Base-by-base conservation (phyloP, 92 coral and sea anemone genomes). In the Pocillopora meandrina region DNA sequence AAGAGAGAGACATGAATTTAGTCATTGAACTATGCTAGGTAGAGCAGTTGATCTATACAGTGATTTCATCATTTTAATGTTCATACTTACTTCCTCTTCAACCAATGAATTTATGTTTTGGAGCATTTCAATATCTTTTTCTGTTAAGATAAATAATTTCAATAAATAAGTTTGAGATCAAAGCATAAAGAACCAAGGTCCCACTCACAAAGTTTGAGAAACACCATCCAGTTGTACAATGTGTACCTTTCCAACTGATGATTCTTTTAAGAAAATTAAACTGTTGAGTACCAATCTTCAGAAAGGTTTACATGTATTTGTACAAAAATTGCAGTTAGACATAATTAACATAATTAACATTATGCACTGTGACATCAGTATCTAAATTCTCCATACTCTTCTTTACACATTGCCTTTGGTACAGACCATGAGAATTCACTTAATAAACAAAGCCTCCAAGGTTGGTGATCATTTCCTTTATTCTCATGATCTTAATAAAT, bases 41-140 rank as follows among this genome's bases (percentile, higher is more conserved):
- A 42, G 52, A 42, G 8, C 52, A 42, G 52, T 2, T 42, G 52
- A 42, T 42, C 52, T 42, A 3, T 5, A 3, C 7, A 7, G 52
- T 42, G 52, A 42, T 42, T 42, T 42, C 52, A 42, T 3, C 8
- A 42, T 42, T 42, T 2, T 42, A 42, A 19, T 35, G 17, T 5
- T 17, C 49, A 55, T 11, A 84, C 92, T 68, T 79, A 96, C 98
- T 92, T 92, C 94, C 12, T 90, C 93, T 65, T 87, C 86, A 14
- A 89, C 95, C 49, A 96, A 67, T 60, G 90, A 90, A 79, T 94
- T 91, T 72, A 96, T 89, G 21, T 91, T 96, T 68, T 87, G 82
- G 26, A 96, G 90, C 89, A 94, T 89, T 60, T 94, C 98, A 60
- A 94, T 89, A 72, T 96, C 99, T 75, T 92, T 91, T 60, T 91